These are phyloP conservation scores for Brachyptera putata DNA, from an alignment of 2,888 invertebrate genomes.

Conservation along the genomic window DNA sequence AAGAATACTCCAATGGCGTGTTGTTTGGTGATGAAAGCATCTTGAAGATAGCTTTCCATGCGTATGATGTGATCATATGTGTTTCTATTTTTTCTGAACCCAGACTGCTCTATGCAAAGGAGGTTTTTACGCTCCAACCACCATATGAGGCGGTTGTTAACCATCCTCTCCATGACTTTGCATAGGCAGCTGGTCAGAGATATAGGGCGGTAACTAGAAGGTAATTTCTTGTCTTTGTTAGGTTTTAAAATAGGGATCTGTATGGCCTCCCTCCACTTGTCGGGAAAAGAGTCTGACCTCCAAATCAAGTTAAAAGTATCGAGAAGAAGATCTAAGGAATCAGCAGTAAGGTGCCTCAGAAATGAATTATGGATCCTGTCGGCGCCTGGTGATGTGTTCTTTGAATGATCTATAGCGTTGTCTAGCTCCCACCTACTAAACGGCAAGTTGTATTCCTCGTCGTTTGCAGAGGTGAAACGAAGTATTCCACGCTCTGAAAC, in stretches of 20 bases:
- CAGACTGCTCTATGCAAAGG: too few relatives aligned
- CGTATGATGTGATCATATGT: constrained; percentile 17
- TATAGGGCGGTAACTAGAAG: constrained; percentile 34
- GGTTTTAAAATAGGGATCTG: constrained; percentile 6
- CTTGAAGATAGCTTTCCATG: too few relatives aligned
- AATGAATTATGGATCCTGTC: too few relatives aligned
- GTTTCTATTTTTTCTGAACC: neutral
- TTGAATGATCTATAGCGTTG: too few relatives aligned
- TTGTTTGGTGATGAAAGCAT: constrained; percentile 30
- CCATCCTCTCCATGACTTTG: constrained; percentile 26
- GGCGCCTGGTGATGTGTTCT: too few relatives aligned
- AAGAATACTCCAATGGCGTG: constrained; percentile 32
- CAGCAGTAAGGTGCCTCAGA: too few relatives aligned
- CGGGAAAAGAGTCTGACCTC: constrained; percentile 16
- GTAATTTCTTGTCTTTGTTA: constrained; percentile 2
- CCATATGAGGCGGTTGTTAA: constrained; percentile 34
- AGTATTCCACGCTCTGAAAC: too few relatives aligned
- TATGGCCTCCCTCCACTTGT: constrained; percentile 2
- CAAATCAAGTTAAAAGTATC: too few relatives aligned
- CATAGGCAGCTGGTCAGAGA: constrained; percentile 36
- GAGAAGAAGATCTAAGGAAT: too few relatives aligned
- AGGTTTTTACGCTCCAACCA: constrained; percentile 31
- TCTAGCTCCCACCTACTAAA: too few relatives aligned
- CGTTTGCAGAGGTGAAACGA: too few relatives aligned
- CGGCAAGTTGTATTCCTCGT: too few relatives aligned